A percentile compares a stretch with the other conserved stretches of the same genome.
phyloP scores from a whole-genome alignment of 2,888 invertebrate genomes.

The Scrobipalpa atriplicella region DNA sequence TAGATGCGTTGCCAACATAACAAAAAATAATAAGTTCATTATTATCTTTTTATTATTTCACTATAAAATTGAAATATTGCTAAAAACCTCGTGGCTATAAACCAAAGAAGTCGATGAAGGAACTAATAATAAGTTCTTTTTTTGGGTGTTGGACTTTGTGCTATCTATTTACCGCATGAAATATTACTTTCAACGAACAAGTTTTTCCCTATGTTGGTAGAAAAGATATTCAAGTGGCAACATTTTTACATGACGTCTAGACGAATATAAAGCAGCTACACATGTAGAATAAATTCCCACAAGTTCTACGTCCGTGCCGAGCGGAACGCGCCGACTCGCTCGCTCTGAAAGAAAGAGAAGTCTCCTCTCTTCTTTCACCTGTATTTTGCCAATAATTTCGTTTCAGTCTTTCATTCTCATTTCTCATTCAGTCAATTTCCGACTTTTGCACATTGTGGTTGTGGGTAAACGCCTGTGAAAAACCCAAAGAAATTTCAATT shows the following conservation, averaged over 20 bases:
- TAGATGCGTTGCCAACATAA: too few relatives aligned
- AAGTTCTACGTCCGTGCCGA: constrained; percentile 35
- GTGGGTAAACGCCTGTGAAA: constrained; percentile 53
- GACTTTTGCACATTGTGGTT: constrained; percentile 58
- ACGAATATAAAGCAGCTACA: not conserved
- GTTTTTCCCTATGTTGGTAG: not conserved
- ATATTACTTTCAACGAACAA: not conserved
- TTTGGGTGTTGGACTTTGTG: too few relatives aligned
- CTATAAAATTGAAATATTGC: constrained; percentile 84
- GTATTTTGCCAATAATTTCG: constrained; percentile 69
- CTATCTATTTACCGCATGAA: too few relatives aligned
- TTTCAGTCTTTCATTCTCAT: constrained; percentile 45
- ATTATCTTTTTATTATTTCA: constrained; percentile 80
- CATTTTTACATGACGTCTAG: constrained; percentile 3
- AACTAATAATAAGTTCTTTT: too few relatives aligned
- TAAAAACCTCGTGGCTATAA: constrained; percentile 93
- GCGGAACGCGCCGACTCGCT: constrained; percentile 64
- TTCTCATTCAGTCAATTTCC: constrained; percentile 66
- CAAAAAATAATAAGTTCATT: too few relatives aligned
- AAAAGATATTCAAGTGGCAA: not conserved
- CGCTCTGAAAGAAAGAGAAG: constrained; percentile 70
- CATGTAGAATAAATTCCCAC: not conserved
- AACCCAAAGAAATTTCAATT: constrained; percentile 42
- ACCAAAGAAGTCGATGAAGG: constrained; percentile 91
- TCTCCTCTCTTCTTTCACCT: constrained; percentile 61